Base-by-base conservation (phyloP, 2,797 vertebrate species). In the Pipistrellus kuhlii region DNA sequence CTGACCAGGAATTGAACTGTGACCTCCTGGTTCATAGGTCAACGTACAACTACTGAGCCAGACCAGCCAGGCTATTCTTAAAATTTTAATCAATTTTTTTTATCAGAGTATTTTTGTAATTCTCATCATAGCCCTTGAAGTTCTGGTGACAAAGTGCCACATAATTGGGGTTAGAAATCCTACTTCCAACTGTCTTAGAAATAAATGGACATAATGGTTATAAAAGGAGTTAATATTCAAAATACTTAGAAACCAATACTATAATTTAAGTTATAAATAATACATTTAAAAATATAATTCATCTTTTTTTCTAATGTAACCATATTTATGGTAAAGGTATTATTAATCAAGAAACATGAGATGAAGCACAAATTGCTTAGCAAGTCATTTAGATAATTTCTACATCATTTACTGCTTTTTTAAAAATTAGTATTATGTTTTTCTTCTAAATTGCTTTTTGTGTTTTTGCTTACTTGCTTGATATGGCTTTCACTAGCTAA, bases 381-480 rank as follows among this genome's bases (percentile, higher is more conserved):
- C 5, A 85, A 46, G 11, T 81, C 30, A 84, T 75, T 85, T 23
- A 59, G 44, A 69, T 75, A 81, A 92, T 81, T 88, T 92, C 27
- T 20, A 69, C 69, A 81, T 85, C 32, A 69, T 53, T 85, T 57
- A 68, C 32, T 12, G 6, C 9, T 88, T 93, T 93, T 86, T 78
- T 13, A 91, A 23, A 78, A 53, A 62, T 80, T 75, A 90, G 44
- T 68, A 21, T 64, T 81, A 30, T 66, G 6, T 17, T 78, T 93
- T 80, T 62, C 59, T 59, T 59, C 35, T 75, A 44, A n/a, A 62
- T 53, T 75, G 6, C 5, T 27, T 68, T 69, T 69, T 53, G 6
- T 64, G 8, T 80, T 62, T 90, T 72, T 90, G 18, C 20, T 90
- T 15, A n/a, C 53, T 44, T 83, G 38, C 27, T 84, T 88, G 15